Evolutionary conservation across 1,140 invertebrate genomes (phyloP).

Genomic region (Drosophila elegans): DNA sequence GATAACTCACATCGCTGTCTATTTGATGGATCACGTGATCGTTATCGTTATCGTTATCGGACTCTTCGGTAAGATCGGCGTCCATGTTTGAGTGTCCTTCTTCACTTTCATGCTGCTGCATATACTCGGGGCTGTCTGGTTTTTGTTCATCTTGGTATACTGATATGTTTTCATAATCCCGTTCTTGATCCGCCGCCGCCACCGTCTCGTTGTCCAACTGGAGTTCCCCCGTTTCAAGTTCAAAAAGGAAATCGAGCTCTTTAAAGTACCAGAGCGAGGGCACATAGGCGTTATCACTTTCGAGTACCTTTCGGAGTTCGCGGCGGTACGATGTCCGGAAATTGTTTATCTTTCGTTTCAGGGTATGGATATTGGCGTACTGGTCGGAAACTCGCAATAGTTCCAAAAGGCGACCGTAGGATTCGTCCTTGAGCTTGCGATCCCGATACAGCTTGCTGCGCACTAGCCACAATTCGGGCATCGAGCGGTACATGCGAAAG

Average conservation of each 20-base stretch:
- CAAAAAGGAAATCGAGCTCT: conserved; percentile 61
- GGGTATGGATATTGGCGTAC: conserved; percentile 47
- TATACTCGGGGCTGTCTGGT: background rate
- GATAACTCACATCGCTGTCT: background rate
- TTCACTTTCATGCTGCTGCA: background rate
- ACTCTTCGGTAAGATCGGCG: background rate
- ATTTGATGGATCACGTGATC: background rate
- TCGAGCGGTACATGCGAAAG: conserved; percentile 59
- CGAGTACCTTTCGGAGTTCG: conserved; percentile 57
- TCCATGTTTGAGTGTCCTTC: too few species aligned
- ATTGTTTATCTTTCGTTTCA: conserved; percentile 70
- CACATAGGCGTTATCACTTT: conserved; percentile 30
- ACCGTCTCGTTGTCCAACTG: background rate
- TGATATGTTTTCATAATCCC: background rate
- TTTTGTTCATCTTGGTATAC: background rate
- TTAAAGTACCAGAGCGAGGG: conserved; percentile 62
- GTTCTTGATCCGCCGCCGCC: background rate
- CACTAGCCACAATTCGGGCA: conserved; percentile 64
- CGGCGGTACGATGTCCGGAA: conserved; percentile 64
- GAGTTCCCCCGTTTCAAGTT: conserved; percentile 52
- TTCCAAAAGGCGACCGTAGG: conserved; percentile 37
- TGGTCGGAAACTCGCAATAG: conserved; percentile 33
- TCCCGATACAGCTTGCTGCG: conserved; percentile 53
- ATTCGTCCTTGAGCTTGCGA: conserved; percentile 34
- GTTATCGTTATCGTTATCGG: background rate